Conservation (phyloP, 92 coral and sea anemone genomes). For the Zoanthus solanderi region DNA sequence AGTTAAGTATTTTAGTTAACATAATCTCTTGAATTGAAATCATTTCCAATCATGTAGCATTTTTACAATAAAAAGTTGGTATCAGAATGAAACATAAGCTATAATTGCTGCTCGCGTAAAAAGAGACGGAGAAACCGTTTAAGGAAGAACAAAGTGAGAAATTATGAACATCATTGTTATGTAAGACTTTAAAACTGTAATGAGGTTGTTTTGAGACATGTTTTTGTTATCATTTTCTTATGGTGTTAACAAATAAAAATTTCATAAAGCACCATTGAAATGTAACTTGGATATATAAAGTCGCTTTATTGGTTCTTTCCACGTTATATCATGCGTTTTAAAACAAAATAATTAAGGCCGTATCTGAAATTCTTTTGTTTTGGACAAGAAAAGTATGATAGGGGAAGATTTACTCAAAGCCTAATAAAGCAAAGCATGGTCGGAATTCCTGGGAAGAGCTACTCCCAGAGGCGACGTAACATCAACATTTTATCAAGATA, state of each 20-base stretch:
- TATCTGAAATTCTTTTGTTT: too few species aligned
- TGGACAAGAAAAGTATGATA: not conserved
- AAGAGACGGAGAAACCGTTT: not conserved
- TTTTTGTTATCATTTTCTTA: too few species aligned
- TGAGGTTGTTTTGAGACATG: too few species aligned
- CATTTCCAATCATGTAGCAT: slow-evolving; percentile 5
- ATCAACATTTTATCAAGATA: not conserved
- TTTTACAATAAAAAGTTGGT: too few species aligned
- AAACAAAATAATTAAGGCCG: too few species aligned
- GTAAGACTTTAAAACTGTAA: too few species aligned
- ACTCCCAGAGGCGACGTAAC: slow-evolving; percentile 31
- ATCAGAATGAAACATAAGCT: not conserved
- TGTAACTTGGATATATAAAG: too few species aligned
- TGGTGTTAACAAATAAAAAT: too few species aligned
- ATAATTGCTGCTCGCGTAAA: not conserved
- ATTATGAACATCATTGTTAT: not conserved
- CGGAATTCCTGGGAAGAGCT: slow-evolving; percentile 34
- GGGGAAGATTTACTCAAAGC: not conserved
- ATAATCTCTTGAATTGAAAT: not conserved
- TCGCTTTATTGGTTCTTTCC: too few species aligned
- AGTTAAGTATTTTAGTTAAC: too few species aligned
- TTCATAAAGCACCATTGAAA: too few species aligned
- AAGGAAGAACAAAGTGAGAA: not conserved
- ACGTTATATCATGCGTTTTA: too few species aligned
- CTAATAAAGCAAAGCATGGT: not conserved